A percentile compares a stretch with the other conserved stretches of the same genome.
Evolutionary conservation across 2,113 vertebrate species (phyloP).

Genomic region (Actinemys pallida): DNA sequence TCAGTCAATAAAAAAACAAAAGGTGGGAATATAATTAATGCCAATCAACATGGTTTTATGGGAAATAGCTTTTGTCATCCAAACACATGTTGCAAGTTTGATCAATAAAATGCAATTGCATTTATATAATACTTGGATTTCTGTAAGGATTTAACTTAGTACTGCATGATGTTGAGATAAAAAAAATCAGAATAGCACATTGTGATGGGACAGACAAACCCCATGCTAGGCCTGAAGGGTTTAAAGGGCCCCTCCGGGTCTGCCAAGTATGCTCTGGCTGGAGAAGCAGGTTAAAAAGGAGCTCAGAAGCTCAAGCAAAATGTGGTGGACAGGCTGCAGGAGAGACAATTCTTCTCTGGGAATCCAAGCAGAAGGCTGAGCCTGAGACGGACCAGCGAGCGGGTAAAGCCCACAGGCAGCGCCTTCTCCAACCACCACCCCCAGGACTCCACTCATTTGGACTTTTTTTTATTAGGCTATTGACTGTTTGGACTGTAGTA

Average conservation of each 20-base stretch:
- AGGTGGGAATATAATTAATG: neutral
- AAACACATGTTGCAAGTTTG: neutral
- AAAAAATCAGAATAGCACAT: neutral
- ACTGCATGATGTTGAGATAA: neutral
- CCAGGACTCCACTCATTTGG: neutral
- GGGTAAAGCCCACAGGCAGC: neutral
- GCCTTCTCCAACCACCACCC: neutral
- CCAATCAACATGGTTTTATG: neutral
- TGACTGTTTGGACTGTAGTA: neutral
- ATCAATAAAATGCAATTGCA: neutral
- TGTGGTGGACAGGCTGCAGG: too few species aligned
- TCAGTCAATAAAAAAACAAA: neutral
- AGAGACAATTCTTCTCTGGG: too few species aligned
- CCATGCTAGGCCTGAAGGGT: too few species aligned
- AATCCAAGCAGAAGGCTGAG: neutral
- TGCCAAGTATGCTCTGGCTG: too few species aligned
- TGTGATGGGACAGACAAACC: too few species aligned
- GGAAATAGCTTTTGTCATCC: too few species aligned
- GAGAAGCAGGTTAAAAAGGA: too few species aligned
- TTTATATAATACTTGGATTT: constrained; percentile 7
- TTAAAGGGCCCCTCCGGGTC: too few species aligned
- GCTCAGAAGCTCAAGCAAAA: too few species aligned
- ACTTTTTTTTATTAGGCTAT: neutral
- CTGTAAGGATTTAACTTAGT: neutral
- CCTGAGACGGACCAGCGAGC: neutral